Percentiles rank a stretch among this genome's conserved stretches.
phyloP scores from a whole-genome alignment of 2,797 vertebrate genomes.

The Meda fulgida region DNA sequence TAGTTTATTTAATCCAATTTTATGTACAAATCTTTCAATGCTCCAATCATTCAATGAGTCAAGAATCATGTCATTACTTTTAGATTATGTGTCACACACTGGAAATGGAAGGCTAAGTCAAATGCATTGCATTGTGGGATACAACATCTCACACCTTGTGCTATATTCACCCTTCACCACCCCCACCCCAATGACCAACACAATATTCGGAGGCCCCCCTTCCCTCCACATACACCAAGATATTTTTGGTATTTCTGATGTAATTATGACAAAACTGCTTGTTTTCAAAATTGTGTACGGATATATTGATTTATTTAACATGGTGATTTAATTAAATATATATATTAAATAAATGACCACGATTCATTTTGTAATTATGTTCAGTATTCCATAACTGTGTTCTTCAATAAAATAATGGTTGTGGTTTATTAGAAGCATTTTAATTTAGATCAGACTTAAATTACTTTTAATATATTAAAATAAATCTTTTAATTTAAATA shows the following conservation, averaged over 20 bases:
- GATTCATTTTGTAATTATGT: background rate
- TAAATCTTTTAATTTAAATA: background rate
- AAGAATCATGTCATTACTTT: background rate
- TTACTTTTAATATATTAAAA: too few relatives aligned
- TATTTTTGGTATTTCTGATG: background rate
- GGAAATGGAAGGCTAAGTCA: background rate
- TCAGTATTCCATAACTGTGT: too few relatives aligned
- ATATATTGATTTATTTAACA: too few relatives aligned
- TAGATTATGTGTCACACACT: background rate
- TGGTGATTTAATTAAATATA: too few relatives aligned
- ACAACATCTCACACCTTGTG: background rate
- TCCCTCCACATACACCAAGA: too few relatives aligned
- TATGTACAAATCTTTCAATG: background rate
- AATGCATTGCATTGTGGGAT: background rate
- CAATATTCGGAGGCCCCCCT: too few relatives aligned
- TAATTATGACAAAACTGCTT: background rate
- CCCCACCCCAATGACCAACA: too few relatives aligned
- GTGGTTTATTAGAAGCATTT: background rate
- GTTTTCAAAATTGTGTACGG: background rate
- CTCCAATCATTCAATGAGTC: background rate
- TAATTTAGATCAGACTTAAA: background rate
- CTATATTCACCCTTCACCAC: too few relatives aligned
- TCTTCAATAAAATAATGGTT: background rate
- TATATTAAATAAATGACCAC: too few relatives aligned
- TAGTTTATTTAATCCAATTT: background rate